phyloP scores from a whole-genome alignment of 2,888 invertebrate species.

The Epistrophe eligans region DNA sequence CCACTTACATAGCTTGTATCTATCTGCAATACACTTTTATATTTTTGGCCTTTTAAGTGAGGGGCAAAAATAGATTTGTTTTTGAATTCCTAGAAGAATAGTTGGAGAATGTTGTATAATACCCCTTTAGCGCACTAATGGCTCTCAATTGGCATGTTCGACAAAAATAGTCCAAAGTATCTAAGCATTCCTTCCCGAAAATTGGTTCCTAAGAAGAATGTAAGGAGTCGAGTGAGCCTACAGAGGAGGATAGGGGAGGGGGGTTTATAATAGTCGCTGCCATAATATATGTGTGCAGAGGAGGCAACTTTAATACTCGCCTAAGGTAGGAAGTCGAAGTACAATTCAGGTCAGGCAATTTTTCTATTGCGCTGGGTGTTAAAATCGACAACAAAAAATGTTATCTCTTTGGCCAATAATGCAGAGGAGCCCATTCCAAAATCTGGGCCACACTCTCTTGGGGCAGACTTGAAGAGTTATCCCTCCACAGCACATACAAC shows the following conservation, averaged over 20 bases:
- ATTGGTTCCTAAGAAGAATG: conserved; percentile 10
- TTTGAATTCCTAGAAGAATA: neutral
- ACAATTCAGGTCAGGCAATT: conserved; percentile 54
- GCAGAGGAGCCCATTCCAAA: conserved; percentile 64
- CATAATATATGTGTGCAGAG: conserved; percentile 23
- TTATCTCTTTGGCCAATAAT: conserved; percentile 58
- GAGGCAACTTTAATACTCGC: conserved; percentile 41
- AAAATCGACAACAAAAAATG: conserved; percentile 14
- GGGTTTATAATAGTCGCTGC: neutral
- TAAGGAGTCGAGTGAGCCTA: neutral
- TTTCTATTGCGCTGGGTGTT: conserved; percentile 50
- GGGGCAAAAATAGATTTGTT: conserved; percentile 61
- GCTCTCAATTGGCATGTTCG: conserved; percentile 67
- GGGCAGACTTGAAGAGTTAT: conserved; percentile 35
- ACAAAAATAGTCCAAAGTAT: conserved; percentile 60
- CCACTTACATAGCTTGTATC: conserved; percentile 28
- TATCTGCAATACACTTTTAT: conserved; percentile 16
- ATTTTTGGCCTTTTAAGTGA: conserved; percentile 25
- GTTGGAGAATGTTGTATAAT: neutral
- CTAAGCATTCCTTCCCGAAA: conserved; percentile 11
- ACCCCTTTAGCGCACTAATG: conserved; percentile 59
- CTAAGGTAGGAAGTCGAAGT: conserved; percentile 13
- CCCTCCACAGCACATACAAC: conserved; percentile 4
- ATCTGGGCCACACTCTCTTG: conserved; percentile 60
- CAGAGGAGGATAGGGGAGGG: too few relatives aligned